Evolutionary conservation across 2,797 vertebrate species (phyloP).

Genomic region (Acridotheres tristis): DNA sequence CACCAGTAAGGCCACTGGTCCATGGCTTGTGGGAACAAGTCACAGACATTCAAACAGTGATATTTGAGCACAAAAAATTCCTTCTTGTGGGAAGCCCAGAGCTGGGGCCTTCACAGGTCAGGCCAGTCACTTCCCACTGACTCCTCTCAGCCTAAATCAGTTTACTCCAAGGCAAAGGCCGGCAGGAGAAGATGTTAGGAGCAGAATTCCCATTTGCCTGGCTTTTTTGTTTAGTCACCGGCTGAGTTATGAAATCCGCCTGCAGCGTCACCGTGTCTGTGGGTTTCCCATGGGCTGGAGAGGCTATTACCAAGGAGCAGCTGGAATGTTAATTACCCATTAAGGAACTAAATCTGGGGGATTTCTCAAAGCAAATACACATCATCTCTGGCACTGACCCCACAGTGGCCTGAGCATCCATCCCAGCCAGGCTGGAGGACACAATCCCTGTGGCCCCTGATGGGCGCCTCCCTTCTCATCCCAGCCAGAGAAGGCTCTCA

Average conservation of each 20-base stretch:
- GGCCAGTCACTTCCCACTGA: not conserved
- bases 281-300: constrained; percentile 28
- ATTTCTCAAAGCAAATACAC: constrained; percentile 49
- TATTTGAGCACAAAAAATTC: not conserved
- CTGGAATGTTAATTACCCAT: constrained; percentile 45
- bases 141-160: not conserved
- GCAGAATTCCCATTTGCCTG: not conserved
- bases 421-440: not conserved
- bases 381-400: constrained; percentile 22
- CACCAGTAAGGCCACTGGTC: not conserved
- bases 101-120: not conserved
- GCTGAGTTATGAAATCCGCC: not conserved
- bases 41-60: not conserved
- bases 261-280: not conserved
- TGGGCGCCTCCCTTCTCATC: not conserved
- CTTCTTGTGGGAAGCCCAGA: not conserved
- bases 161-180: not conserved
- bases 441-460: not conserved
- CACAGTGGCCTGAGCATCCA: not conserved
- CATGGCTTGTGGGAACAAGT: not conserved
- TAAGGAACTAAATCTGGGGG: constrained; percentile 54
- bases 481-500: not conserved
- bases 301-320: constrained; percentile 20
- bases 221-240: constrained; percentile 25
- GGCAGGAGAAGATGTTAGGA: not conserved